Evolutionary conservation across 2,888 invertebrate species (phyloP), one percentile per base, ranked within the genome.

Genomic region (Cyclophora punctaria): DNA sequence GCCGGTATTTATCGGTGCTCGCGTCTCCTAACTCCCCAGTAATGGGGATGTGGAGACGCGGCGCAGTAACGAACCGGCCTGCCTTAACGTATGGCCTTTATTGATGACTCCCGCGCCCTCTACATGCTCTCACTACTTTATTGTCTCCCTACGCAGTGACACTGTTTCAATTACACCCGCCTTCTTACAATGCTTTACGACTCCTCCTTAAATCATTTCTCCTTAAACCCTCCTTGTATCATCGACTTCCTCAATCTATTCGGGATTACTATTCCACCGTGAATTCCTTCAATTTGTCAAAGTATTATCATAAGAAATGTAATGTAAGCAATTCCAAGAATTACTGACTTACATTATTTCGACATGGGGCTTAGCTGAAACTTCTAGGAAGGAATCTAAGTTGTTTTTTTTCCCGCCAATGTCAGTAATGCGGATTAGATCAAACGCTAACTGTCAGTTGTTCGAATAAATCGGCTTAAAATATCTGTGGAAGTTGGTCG

Each of bases 1-100:
- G 73, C 80, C 76, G 77, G 75, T 84, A 85, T 87, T 87, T 88
- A 87, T 85, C 79, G 84, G 71, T 71, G 72, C 73, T 67, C 76
- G 79, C 78, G 82, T 80, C 83, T 82, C 81, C 74, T 86, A 83
- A 84, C 85, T 85, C 78, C 78, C 64, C 65, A 65, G 82, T 85
- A 86, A 86, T 84, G 83, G 82, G 78, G 68, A 81, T 75, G 80
- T 71, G 80, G 81, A 83, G 81, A 80, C 78, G 73, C 44, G 68
- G 69, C 72, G 63, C 76, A 64, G 79, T 85, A 85, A 87, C 84
- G 85, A 85, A 84, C 83, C 74, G 74, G 82, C 74, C 78, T 76
- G 77, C 72, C 74, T 71, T 82, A 81, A 83, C 77, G 76, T 83
- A 82, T 80, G 79, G 79, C 76, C 79, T 78, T 83, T 85, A 85